Conservation (phyloP, 2,113 vertebrate genomes). For the Odobenus rosmarus region DNA sequence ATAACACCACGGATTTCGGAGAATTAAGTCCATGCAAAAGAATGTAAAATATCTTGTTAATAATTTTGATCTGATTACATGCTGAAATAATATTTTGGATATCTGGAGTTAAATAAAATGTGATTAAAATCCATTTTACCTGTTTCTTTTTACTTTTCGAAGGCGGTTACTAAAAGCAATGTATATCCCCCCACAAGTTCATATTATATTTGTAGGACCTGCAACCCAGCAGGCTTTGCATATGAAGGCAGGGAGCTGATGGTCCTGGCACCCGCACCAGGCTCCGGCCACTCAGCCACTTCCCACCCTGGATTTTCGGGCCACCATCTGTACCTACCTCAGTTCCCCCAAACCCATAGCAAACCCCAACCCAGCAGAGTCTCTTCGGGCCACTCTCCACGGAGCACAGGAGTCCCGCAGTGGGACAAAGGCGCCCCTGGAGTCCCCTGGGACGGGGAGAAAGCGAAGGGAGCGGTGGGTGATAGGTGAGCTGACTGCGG, state of each 20-base stretch:
- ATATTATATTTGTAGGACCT: background rate
- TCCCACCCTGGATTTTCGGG: background rate
- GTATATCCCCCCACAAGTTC: too few relatives aligned
- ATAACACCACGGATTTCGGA: background rate
- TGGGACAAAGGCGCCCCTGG: accelerated
- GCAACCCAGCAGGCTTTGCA: too few relatives aligned
- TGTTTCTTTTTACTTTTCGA: background rate
- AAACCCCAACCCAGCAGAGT: background rate
- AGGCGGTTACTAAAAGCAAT: background rate
- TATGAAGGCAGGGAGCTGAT: background rate
- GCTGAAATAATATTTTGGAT: background rate
- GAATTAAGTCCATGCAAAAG: background rate
- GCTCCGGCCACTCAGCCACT: background rate
- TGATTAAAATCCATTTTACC: background rate
- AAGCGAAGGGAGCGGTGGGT: accelerated
- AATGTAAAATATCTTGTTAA: background rate
- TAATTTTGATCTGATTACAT: background rate
- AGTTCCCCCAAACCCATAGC: background rate
- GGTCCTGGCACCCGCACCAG: background rate
- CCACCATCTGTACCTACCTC: background rate
- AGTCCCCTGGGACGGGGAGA: background rate
- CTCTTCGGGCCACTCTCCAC: background rate
- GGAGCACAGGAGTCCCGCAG: too few relatives aligned
- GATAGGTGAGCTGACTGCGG: background rate
- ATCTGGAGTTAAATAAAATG: background rate